Evolutionary conservation across 2,888 invertebrate species (phyloP).

Genomic region (Chaitophorus viminalis): DNA sequence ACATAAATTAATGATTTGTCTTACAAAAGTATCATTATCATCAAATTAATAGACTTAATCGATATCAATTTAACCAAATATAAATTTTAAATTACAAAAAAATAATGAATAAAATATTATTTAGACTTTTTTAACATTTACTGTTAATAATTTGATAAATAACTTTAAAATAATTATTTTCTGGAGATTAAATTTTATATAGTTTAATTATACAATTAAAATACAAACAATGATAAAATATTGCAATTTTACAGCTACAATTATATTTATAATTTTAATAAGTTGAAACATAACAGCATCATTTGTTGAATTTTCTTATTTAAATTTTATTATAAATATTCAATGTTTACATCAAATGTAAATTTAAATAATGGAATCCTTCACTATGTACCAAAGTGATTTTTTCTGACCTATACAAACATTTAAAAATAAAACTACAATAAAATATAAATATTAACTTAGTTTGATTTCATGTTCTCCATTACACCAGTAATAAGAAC

Average conservation of each 20-base stretch:
- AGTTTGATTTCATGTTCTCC: not conserved
- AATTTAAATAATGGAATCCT: constrained; percentile 24
- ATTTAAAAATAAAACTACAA: constrained; percentile 9
- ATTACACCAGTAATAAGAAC: too few species aligned
- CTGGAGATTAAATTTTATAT: not conserved
- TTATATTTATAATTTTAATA: not conserved
- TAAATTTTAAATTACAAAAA: too few species aligned
- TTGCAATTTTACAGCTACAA: not conserved
- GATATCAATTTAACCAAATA: too few species aligned
- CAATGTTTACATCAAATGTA: not conserved
- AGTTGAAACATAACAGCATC: not conserved
- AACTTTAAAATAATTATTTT: not conserved
- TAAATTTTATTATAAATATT: not conserved
- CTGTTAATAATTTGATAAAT: not conserved
- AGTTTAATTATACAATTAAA: not conserved
- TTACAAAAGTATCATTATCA: too few species aligned
- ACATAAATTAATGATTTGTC: too few species aligned
- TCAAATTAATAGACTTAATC: too few species aligned
- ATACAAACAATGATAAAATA: not conserved
- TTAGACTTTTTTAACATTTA: not conserved
- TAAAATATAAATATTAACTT: not conserved
- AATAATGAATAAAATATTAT: not conserved
- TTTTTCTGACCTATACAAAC: not conserved
- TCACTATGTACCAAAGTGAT: not conserved
- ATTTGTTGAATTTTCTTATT: not conserved